Evolutionary conservation across 2,113 vertebrate species (phyloP).

Genomic region (Xenus cinereus): DNA sequence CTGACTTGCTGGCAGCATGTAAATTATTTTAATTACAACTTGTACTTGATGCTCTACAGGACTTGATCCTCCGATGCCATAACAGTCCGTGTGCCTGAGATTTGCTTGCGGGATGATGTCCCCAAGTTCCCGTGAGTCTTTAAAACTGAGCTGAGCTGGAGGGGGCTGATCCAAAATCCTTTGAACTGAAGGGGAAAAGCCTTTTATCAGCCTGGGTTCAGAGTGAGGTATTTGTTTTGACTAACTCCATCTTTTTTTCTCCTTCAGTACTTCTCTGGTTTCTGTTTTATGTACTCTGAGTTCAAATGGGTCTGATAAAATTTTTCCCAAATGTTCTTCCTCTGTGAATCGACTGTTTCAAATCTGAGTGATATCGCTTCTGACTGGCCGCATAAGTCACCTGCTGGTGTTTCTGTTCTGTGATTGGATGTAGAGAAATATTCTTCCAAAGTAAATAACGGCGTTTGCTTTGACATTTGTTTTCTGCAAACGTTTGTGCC

Average conservation of each 20-base stretch:
- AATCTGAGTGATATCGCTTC: neutral
- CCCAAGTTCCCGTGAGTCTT: neutral
- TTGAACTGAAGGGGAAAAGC: neutral
- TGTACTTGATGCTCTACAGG: conserved; percentile 2
- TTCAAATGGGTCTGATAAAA: neutral
- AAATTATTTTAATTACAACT: conserved; percentile 69
- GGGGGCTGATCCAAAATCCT: neutral
- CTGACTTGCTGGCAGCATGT: conserved; percentile 64
- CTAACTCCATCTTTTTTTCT: neutral
- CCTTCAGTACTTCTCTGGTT: neutral
- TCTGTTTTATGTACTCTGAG: neutral
- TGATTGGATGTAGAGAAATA: conserved; percentile 4
- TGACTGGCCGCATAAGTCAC: conserved; percentile 18
- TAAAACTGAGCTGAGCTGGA: neutral
- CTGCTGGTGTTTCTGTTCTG: neutral
- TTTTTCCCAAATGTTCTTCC: neutral
- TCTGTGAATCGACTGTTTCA: neutral
- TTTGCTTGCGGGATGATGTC: neutral
- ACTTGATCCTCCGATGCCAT: neutral
- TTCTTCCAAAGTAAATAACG: neutral
- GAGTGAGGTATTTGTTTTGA: neutral
- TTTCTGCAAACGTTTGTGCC: conserved; percentile 23
- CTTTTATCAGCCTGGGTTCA: neutral
- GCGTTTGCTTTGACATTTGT: conserved; percentile 30
- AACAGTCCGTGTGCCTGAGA: neutral